These are phyloP conservation scores for Napeogenes inachia DNA, from an alignment of 2,888 invertebrate genomes.

Conservation along the genomic window DNA sequence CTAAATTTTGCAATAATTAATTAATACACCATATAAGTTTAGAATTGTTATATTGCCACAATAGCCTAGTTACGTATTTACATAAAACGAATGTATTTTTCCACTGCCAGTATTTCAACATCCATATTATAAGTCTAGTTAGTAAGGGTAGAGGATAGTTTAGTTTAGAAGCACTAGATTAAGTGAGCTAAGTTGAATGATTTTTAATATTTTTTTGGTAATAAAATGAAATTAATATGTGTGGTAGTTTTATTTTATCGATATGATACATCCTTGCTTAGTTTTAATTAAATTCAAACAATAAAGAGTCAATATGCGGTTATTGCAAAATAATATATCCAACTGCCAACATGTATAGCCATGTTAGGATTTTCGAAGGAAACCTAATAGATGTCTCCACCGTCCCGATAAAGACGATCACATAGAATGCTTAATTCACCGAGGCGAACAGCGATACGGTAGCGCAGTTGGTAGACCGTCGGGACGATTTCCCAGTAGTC, in stretches of 20 bases:
- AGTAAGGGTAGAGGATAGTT: conserved; percentile 52
- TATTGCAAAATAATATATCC: no score
- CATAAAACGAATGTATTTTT: conserved; percentile 64
- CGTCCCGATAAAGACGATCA: no score
- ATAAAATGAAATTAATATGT: conserved; percentile 51
- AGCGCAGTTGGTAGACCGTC: no score
- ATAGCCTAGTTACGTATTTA: conserved; percentile 26
- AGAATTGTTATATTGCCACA: conserved; percentile 22
- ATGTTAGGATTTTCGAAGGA: no score
- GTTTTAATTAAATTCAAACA: neutral
- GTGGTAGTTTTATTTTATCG: conserved; percentile 19
- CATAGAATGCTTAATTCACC: no score
- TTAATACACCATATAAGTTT: conserved; percentile 12
- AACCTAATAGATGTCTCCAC: no score
- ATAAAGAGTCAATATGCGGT: no score
- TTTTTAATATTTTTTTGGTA: conserved; percentile 77
- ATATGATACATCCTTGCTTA: neutral
- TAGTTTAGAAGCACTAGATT: conserved; percentile 42
- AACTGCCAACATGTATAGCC: no score
- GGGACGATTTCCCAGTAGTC: no score
- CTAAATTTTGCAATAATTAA: conserved; percentile 14
- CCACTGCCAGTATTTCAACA: conserved; percentile 78
- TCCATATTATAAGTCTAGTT: conserved; percentile 54
- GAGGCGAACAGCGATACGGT: no score
- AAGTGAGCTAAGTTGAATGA: conserved; percentile 64